phyloP scores from a whole-genome alignment of 2,113 vertebrate species.

The Saccopteryx bilineata region DNA sequence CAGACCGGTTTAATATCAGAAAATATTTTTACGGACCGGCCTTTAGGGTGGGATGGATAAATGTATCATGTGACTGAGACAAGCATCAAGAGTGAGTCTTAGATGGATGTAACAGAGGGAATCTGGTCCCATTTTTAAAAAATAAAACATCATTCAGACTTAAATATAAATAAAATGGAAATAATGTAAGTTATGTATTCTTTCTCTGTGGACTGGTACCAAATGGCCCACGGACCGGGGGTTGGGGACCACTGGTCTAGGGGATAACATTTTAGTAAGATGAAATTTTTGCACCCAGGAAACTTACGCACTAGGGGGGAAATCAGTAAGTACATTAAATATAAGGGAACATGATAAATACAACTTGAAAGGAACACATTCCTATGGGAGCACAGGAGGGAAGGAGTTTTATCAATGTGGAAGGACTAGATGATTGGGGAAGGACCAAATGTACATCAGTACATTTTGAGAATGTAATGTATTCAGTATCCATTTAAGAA shows the following conservation, averaged over 20 bases:
- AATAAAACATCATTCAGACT: too few relatives aligned
- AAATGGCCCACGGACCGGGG: too few relatives aligned
- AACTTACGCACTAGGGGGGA: neutral
- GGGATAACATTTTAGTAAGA: neutral
- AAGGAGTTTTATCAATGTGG: neutral
- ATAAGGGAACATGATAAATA: neutral
- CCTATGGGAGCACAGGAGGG: neutral
- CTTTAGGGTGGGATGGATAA: too few relatives aligned
- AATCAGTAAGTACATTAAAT: neutral
- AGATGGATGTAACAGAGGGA: too few relatives aligned
- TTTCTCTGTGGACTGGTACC: too few relatives aligned
- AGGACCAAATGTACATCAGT: neutral
- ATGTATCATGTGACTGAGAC: too few relatives aligned
- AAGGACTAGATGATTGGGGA: neutral
- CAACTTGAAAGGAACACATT: neutral
- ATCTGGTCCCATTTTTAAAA: too few relatives aligned
- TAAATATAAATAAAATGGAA: too few relatives aligned
- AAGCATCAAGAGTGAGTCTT: too few relatives aligned
- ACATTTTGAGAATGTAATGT: neutral
- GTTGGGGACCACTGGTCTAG: neutral
- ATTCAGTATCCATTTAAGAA: neutral
- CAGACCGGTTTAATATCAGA: too few relatives aligned
- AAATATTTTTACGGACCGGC: too few relatives aligned
- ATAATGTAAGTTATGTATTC: too few relatives aligned
- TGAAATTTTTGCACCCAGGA: neutral